Conservation (phyloP, 2,888 invertebrate species). For the Didymodactylos carnosus region DNA sequence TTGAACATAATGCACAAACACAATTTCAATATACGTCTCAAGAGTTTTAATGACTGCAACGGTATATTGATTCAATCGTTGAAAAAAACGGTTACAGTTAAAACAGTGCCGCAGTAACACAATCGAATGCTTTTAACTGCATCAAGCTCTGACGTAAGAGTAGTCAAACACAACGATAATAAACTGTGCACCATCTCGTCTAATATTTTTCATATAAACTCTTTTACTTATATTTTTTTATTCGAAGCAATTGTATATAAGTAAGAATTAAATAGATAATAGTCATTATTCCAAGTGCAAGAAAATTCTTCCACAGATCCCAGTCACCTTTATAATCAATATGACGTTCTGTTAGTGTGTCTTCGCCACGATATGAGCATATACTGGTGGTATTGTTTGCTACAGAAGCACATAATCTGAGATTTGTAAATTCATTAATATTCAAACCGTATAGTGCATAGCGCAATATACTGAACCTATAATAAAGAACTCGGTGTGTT, state of each 20-base stretch:
- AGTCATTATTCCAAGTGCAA: conserved; percentile 22
- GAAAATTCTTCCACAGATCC: conserved; percentile 27
- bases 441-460: conserved; percentile 25
- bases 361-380: conserved; percentile 17
- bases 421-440: conserved; percentile 12
- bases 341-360: conserved; percentile 22
- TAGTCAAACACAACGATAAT: too few relatives aligned
- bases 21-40: too few relatives aligned
- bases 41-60: too few relatives aligned
- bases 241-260: conserved; percentile 25
- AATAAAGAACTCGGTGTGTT: too few relatives aligned
- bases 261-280: conserved; percentile 22
- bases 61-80: background rate
- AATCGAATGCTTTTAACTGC: too few relatives aligned
- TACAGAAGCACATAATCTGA: background rate
- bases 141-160: too few relatives aligned
- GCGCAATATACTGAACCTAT: conserved; percentile 29
- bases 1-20: too few relatives aligned
- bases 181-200: too few relatives aligned
- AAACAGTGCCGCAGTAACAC: too few relatives aligned
- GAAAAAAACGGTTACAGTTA: background rate
- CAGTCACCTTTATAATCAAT: conserved; percentile 22
- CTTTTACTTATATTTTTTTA: conserved; percentile 12
- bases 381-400: background rate
- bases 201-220: too few relatives aligned